A percentile compares a stretch with the other conserved stretches of the same genome.
phyloP scores from a whole-genome alignment of 2,888 invertebrate genomes.

The Liopterus haemorrhoidalis region DNA sequence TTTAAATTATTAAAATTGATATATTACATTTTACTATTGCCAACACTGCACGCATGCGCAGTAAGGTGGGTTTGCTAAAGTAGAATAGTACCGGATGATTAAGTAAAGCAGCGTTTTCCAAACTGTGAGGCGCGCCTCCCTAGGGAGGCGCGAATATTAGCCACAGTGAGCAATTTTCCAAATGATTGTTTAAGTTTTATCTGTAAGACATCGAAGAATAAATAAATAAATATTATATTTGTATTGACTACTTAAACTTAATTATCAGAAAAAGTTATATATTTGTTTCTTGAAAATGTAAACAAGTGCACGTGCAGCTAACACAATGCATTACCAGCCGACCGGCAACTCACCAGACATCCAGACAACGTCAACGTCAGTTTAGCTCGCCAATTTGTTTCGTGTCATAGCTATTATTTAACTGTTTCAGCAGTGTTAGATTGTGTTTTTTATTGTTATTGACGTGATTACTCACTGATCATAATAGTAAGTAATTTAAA shows the following conservation, averaged over 20 bases:
- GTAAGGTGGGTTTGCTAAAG: too few species aligned
- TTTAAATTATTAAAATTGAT: too few species aligned
- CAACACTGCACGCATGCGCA: too few species aligned
- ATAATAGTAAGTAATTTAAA: background rate
- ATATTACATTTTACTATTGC: too few species aligned
- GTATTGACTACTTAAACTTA: too few species aligned
- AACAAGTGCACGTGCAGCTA: background rate
- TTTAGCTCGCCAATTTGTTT: too few species aligned
- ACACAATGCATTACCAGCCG: background rate
- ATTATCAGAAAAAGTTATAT: too few species aligned
- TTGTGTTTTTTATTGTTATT: background rate
- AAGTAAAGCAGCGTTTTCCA: background rate
- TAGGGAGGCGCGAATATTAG: background rate
- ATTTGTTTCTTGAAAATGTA: too few species aligned
- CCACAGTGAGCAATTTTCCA: background rate
- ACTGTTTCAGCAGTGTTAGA: constrained; percentile 1
- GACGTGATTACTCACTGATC: background rate
- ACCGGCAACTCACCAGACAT: background rate
- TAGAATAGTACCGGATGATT: background rate
- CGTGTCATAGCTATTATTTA: too few species aligned
- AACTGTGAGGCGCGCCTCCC: background rate
- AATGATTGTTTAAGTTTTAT: too few species aligned
- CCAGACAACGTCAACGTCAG: background rate
- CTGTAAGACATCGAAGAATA: too few species aligned
- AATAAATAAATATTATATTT: too few species aligned